Evolutionary conservation across 2,797 vertebrate species (phyloP).

Genomic region (Poeciliopsis presidionis): DNA sequence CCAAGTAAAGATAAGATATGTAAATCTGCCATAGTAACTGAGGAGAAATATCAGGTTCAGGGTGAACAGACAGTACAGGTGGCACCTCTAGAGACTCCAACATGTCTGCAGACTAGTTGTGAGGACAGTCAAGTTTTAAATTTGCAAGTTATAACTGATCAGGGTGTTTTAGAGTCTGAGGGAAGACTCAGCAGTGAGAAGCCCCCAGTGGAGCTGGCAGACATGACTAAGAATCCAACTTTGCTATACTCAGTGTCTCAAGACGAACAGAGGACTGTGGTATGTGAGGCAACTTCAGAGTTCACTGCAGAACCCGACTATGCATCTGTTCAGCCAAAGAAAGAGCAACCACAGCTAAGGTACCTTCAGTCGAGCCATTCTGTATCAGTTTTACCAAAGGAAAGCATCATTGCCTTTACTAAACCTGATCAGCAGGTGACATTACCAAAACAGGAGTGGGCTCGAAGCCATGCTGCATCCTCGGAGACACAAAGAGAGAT

Average conservation of each 20-base stretch:
- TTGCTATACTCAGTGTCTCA: slow-evolving; percentile 68
- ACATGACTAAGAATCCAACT: slow-evolving; percentile 58
- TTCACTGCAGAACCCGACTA: slow-evolving; percentile 50
- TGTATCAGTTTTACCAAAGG: slow-evolving; percentile 75
- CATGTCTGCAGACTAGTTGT: slow-evolving; percentile 54
- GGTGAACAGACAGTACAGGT: slow-evolving; percentile 63
- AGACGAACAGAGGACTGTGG: slow-evolving; percentile 71
- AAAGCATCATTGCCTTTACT: slow-evolving; percentile 71
- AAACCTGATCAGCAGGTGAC: slow-evolving; percentile 71
- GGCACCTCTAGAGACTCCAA: slow-evolving; percentile 44
- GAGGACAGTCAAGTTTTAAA: slow-evolving; percentile 68
- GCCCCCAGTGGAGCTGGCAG: slow-evolving; percentile 58
- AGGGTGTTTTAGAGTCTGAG: slow-evolving; percentile 75
- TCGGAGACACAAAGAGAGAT: slow-evolving; percentile 76
- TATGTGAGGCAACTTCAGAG: slow-evolving; percentile 65
- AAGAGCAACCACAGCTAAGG: slow-evolving; percentile 61
- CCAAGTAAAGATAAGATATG: slow-evolving; percentile 64
- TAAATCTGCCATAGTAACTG: slow-evolving; percentile 70
- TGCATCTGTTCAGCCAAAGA: slow-evolving; percentile 48
- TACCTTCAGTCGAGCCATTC: slow-evolving; percentile 72
- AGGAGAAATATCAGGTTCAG: slow-evolving; percentile 75
- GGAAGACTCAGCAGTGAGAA: slow-evolving; percentile 65
- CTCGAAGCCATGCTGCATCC: slow-evolving; percentile 64
- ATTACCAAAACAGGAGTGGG: slow-evolving; percentile 73
- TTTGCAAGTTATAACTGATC: slow-evolving; percentile 77